Base-by-base conservation (phyloP, 1,140 invertebrate species). In the Brachionus rotundiformis region DNA sequence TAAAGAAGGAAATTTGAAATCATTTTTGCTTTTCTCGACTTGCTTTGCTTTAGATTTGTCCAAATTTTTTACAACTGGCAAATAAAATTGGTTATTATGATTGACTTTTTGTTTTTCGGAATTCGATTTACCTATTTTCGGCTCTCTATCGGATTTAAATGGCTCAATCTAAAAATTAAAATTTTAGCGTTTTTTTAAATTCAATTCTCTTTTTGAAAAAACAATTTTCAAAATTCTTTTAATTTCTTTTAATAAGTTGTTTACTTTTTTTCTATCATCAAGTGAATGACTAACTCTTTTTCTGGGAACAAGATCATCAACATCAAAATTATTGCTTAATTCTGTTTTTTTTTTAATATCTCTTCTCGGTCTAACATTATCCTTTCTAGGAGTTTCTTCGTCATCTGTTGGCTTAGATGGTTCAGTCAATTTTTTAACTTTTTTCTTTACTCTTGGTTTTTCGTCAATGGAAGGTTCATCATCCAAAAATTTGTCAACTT, bases 1-100 rank as follows among this genome's bases (percentile, higher is more conserved):
- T 79, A 79, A 79, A 19, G 76, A 79, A 0, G 76, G 76, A 54
- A 79, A 63, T 79, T 79, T 79, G 16, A 59, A 63, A 79, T 79
- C 47, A 25, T 75, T 41, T 23, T 75, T 39, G 4, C 25, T 54
- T 16, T 79, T 41, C 11, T 73, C 39, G 33, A 68, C 36, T 44
- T 7, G 16, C 44, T 73, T 73, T 44, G 16, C 68, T 27, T 73
- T 36, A 3, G 3, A 44, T 73, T 73, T 73, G 25, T 73, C 68
- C 10, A 44, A 73, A 44, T 73, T 73, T 73, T 31, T 73, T 3
- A 73, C 44, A 27, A 73, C 68, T 73, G 68, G 68, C 68, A 73
- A 73, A 73, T 41, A 44, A 73, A 73, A 44, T 41, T 44, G n/a
- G 44, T 73, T 73, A 73, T 73, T 73, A 25, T 44, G 19, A 44